phyloP scores from a whole-genome alignment of 2,113 vertebrate species.

The Chaenogobius annularis region DNA sequence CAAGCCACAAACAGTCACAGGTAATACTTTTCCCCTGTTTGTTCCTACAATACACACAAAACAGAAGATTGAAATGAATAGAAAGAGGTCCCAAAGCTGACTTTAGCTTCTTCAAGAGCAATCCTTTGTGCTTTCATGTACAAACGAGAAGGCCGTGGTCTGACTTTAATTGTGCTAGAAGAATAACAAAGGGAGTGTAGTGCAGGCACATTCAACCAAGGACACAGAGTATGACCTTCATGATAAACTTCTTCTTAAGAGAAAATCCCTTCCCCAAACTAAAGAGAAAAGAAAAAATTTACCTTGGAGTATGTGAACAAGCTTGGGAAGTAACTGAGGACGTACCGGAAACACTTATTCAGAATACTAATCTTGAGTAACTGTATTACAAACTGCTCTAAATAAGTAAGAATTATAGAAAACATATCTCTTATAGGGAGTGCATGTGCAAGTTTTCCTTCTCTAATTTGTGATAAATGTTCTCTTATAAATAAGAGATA shows the following conservation, averaged over 20 bases:
- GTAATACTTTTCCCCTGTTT: slow-evolving; percentile 33
- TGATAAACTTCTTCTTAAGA: slow-evolving; percentile 8
- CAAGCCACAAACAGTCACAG: slow-evolving; percentile 38
- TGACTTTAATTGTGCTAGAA: slow-evolving; percentile 2
- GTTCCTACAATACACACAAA: slow-evolving; percentile 15
- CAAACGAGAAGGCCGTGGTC: slow-evolving; percentile 5
- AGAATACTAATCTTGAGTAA: too few species aligned
- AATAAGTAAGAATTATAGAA: too few species aligned
- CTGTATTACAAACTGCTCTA: too few species aligned
- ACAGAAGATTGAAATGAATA: slow-evolving; percentile 28
- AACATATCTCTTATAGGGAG: too few species aligned
- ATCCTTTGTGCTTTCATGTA: slow-evolving; percentile 1
- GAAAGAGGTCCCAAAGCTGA: slow-evolving; percentile 3
- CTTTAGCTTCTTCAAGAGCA: slow-evolving; percentile 14
- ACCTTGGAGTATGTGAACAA: neutral
- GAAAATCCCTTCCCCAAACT: slow-evolving; percentile 5
- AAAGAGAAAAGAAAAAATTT: neutral
- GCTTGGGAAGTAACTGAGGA: too few species aligned
- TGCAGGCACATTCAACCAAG: slow-evolving; percentile 43
- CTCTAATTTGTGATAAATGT: too few species aligned
- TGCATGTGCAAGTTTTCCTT: too few species aligned
- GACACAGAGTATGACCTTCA: slow-evolving; percentile 21
- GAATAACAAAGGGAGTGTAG: slow-evolving; percentile 18
- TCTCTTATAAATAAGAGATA: too few species aligned
- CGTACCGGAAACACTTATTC: too few species aligned